Conservation (phyloP, 2,113 vertebrate species). For the Microtus pennsylvanicus region DNA sequence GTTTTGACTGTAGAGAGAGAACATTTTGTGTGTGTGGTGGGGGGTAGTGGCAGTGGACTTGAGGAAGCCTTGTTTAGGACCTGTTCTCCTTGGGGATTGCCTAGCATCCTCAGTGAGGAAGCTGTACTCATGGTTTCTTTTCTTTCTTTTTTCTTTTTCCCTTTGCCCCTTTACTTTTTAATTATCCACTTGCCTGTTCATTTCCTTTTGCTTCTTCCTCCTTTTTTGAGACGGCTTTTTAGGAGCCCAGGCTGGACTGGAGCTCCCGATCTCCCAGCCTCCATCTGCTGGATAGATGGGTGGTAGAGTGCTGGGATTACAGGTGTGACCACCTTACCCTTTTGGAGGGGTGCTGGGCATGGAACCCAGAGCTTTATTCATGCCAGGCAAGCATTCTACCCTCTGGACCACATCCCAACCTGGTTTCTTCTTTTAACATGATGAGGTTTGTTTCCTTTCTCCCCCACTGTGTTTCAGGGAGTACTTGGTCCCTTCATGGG, state of each 20-base stretch:
- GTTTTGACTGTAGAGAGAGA: background rate
- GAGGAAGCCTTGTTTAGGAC: too few species aligned
- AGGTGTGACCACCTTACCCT: background rate
- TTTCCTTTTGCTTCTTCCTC: background rate
- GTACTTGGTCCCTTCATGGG: background rate
- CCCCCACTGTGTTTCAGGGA: background rate
- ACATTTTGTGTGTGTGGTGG: rapidly evolving
- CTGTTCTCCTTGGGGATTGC: background rate
- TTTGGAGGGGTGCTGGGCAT: background rate
- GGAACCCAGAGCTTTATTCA: background rate
- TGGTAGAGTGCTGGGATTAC: background rate
- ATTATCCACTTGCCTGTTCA: background rate
- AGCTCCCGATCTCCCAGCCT: too few species aligned
- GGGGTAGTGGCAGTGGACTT: too few species aligned
- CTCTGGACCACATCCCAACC: background rate
- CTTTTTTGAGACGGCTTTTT: background rate
- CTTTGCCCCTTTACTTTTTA: background rate
- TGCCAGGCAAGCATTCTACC: background rate
- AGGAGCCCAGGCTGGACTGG: background rate
- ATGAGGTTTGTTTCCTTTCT: background rate
- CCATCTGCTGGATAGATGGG: background rate
- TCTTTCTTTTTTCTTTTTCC: background rate
- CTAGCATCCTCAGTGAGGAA: background rate
- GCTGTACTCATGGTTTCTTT: background rate
- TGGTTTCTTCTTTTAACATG: background rate